Percentiles rank a stretch among this genome's conserved stretches.
phyloP scores from a whole-genome alignment of 1,140 invertebrate species.

The Drosophila simulans region DNA sequence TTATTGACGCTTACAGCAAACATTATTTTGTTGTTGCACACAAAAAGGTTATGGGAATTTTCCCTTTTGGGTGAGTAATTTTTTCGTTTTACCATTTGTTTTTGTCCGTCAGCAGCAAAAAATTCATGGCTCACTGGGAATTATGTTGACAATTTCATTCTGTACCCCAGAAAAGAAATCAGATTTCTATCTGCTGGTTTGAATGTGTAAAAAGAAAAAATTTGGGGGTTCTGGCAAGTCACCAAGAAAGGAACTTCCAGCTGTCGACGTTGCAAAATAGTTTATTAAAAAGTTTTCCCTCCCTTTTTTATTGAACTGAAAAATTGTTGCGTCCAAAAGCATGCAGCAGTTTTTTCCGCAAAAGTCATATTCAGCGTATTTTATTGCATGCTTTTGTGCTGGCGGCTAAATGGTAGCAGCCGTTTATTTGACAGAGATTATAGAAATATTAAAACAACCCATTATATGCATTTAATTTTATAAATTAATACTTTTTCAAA shows the following conservation, averaged over 20 bases:
- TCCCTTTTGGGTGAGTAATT: slow-evolving; percentile 11
- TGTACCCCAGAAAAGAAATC: slow-evolving; percentile 18
- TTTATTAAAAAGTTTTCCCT: slow-evolving; percentile 49
- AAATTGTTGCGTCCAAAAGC: slow-evolving; percentile 14
- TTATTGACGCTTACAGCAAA: slow-evolving; percentile 57
- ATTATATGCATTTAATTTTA: neutral
- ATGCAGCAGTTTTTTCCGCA: slow-evolving; percentile 16
- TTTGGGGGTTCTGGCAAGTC: slow-evolving; percentile 26
- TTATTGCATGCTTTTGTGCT: slow-evolving; percentile 34
- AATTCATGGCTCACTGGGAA: slow-evolving; percentile 37
- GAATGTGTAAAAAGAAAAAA: neutral
- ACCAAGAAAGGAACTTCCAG: slow-evolving; percentile 34
- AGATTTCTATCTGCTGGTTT: slow-evolving; percentile 21
- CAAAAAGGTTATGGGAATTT: slow-evolving; percentile 19
- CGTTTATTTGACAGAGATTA: neutral
- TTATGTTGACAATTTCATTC: slow-evolving; percentile 53
- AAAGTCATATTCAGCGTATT: slow-evolving; percentile 10
- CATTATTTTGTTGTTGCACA: slow-evolving; percentile 32
- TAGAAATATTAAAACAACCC: neutral
- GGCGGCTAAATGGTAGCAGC: neutral
- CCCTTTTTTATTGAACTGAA: neutral
- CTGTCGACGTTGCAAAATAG: slow-evolving; percentile 39
- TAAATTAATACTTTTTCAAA: neutral
- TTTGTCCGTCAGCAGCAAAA: slow-evolving; percentile 21
- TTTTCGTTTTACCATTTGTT: slow-evolving; percentile 16